phyloP scores from a whole-genome alignment of 2,888 invertebrate species.

The Eilema depressum region DNA sequence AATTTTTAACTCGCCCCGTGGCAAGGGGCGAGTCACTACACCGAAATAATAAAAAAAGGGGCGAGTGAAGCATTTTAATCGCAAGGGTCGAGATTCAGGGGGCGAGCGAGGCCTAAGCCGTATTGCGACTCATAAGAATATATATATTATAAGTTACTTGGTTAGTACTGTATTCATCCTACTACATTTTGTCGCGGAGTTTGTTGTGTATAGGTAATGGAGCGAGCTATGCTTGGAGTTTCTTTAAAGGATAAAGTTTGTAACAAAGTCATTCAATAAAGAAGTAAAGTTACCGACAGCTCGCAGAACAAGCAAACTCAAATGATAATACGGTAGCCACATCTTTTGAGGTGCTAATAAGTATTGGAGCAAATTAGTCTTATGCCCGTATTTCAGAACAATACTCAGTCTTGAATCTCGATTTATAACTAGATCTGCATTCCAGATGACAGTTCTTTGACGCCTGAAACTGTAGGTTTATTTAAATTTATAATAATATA shows the following conservation, averaged over 20 bases:
- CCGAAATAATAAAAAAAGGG: no score
- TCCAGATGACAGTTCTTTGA: no score
- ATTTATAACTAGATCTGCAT: no score
- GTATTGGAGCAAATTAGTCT: neutral
- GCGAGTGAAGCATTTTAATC: no score
- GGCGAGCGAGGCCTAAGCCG: no score
- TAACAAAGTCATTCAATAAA: neutral
- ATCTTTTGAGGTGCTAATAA: neutral
- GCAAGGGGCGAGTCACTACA: no score
- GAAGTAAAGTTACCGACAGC: neutral
- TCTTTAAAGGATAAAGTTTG: neutral
- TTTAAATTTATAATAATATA: no score
- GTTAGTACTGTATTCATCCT: neutral
- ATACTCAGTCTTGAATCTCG: no score
- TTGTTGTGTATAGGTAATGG: neutral
- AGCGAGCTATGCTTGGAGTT: slow-evolving; percentile 2
- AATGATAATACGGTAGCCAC: neutral
- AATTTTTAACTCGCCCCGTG: no score
- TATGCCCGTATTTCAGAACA: no score
- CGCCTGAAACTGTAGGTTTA: no score
- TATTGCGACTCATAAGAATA: neutral
- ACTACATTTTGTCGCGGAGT: neutral
- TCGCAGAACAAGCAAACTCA: neutral
- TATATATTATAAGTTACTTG: neutral
- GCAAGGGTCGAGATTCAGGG: no score